A percentile compares a stretch with the other conserved stretches of the same genome.
These are phyloP conservation scores for Agrotis puta DNA, from an alignment of 2,888 invertebrate genomes.

Conservation along the genomic window DNA sequence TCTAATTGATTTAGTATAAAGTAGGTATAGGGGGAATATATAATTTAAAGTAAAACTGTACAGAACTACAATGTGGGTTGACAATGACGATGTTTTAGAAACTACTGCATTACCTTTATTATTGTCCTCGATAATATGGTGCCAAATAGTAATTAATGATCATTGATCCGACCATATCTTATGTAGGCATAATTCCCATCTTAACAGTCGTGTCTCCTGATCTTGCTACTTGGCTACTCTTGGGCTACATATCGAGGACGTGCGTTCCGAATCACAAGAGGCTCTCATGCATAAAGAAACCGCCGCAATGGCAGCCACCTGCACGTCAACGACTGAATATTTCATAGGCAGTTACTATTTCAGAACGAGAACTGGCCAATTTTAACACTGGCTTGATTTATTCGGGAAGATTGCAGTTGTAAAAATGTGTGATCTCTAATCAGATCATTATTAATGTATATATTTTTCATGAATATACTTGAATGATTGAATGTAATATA, in stretches of 20 bases:
- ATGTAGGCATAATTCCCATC: not conserved
- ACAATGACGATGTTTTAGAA: too few species aligned
- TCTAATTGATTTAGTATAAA: too few species aligned
- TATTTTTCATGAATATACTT: not conserved
- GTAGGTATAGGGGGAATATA: too few species aligned
- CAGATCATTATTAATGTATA: too few species aligned
- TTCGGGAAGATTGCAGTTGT: constrained; percentile 21
- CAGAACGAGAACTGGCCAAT: constrained; percentile 65
- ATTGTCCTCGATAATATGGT: too few species aligned
- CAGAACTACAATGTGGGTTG: too few species aligned
- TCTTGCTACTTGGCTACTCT: constrained; percentile 65
- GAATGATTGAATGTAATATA: not conserved
- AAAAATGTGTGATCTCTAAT: not conserved
- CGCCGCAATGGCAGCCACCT: constrained; percentile 83
- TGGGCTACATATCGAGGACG: constrained; percentile 78
- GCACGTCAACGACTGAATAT: constrained; percentile 85
- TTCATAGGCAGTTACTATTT: constrained; percentile 77
- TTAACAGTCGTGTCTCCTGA: constrained; percentile 11
- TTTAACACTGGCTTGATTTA: constrained; percentile 41
- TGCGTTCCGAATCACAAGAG: constrained; percentile 85
- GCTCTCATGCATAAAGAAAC: constrained; percentile 89
- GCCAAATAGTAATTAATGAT: too few species aligned
- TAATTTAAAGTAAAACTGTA: too few species aligned
- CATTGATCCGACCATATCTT: too few species aligned
- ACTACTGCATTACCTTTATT: too few species aligned